Conservation (phyloP, 2,888 invertebrate genomes). For the Spilosoma lubricipeda region DNA sequence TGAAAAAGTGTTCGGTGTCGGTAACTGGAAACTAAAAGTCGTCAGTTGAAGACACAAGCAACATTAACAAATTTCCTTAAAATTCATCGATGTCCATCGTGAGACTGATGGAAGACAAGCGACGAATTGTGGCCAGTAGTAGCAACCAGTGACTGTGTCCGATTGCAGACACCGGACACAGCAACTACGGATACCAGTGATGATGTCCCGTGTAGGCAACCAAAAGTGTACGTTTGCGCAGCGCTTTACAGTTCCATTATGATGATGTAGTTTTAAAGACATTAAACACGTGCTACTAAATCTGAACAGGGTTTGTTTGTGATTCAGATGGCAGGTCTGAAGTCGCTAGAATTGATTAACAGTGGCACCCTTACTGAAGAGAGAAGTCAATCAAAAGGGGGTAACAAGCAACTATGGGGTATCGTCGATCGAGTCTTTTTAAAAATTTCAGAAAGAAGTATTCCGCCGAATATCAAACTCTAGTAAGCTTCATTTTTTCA, state of each 20-base stretch:
- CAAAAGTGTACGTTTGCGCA: too few relatives aligned
- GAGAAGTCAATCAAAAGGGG: background rate
- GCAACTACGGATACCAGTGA: too few relatives aligned
- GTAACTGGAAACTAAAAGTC: too few relatives aligned
- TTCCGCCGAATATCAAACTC: background rate
- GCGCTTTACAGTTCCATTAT: background rate
- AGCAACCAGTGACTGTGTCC: too few relatives aligned
- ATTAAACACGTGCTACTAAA: background rate
- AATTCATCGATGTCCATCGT: too few relatives aligned
- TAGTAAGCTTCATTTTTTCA: background rate
- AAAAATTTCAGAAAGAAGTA: background rate
- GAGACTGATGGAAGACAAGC: too few relatives aligned
- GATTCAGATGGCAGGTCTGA: conserved; percentile 15
- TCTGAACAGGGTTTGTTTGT: conserved; percentile 5
- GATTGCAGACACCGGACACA: too few relatives aligned
- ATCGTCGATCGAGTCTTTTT: conserved; percentile 2
- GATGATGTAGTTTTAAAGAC: background rate
- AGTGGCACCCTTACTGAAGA: background rate
- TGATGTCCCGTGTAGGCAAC: too few relatives aligned
- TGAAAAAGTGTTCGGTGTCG: too few relatives aligned
- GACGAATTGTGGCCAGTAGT: too few relatives aligned
- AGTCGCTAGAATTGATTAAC: conserved; percentile 12
- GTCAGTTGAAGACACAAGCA: too few relatives aligned
- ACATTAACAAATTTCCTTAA: too few relatives aligned
- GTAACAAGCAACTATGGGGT: conserved; percentile 3